Evolutionary conservation across 2,888 invertebrate species (phyloP).

Genomic region (Dorcus parallelipipedus): DNA sequence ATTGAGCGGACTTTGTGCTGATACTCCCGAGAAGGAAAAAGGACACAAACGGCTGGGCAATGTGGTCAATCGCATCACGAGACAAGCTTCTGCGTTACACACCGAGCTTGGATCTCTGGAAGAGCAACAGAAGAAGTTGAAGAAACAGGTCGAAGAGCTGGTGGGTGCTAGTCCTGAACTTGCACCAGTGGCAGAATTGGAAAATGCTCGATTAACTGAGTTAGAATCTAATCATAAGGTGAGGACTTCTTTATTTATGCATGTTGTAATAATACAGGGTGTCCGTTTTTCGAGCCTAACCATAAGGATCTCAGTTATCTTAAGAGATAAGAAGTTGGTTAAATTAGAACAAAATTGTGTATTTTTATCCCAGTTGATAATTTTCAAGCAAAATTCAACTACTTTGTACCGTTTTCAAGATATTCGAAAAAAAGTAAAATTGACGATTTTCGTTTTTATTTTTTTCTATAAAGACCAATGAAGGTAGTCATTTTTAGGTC

Average conservation of each 20-base stretch:
- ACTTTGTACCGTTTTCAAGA: no score
- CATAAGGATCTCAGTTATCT: no score
- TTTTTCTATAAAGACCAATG: no score
- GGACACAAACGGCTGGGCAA: slow-evolving; percentile 34
- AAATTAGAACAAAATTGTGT: no score
- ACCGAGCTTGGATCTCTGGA: slow-evolving; percentile 33
- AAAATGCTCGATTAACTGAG: slow-evolving; percentile 25
- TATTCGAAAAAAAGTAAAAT: no score
- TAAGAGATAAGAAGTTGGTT: no score
- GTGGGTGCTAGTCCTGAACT: slow-evolving; percentile 29
- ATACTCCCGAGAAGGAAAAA: slow-evolving; percentile 33
- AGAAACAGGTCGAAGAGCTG: slow-evolving; percentile 29
- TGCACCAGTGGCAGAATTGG: slow-evolving; percentile 21
- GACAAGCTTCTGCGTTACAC: slow-evolving; percentile 29
- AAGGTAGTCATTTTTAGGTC: no score
- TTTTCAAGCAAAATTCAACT: no score
- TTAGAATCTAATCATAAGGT: slow-evolving; percentile 23
- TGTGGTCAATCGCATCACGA: slow-evolving; percentile 33
- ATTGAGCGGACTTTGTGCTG: slow-evolving; percentile 35
- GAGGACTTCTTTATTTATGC: not conserved
- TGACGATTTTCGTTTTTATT: no score
- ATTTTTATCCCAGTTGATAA: no score
- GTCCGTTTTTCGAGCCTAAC: no score
- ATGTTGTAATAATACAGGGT: no score
- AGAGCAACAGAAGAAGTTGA: slow-evolving; percentile 29